phyloP scores from a whole-genome alignment of 92 coral and sea anemone genomes.

The Paragorgia papillata region DNA sequence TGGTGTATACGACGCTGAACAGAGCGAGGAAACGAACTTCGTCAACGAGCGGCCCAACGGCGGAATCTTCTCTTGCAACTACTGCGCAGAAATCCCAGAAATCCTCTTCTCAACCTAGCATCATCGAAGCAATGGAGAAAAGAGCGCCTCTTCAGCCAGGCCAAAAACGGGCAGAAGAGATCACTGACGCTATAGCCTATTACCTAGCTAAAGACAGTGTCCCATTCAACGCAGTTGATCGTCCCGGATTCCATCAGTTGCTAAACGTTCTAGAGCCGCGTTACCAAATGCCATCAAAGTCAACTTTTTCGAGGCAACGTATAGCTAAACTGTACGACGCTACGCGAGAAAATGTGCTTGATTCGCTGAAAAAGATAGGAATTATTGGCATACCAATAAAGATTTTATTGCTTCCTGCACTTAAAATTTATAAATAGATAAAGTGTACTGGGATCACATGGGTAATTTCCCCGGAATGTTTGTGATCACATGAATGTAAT shows the following conservation, averaged over 20 bases:
- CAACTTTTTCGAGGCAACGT: slow-evolving; percentile 6
- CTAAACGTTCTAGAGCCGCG: neutral
- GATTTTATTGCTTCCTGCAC: no score
- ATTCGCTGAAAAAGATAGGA: neutral
- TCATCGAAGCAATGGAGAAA: no score
- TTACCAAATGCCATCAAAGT: neutral
- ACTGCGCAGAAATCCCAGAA: neutral
- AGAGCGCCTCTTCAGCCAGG: slow-evolving; percentile 14
- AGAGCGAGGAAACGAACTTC: slow-evolving; percentile 15
- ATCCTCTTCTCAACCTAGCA: slow-evolving; percentile 18
- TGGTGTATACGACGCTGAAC: slow-evolving; percentile 17
- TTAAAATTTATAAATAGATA: no score
- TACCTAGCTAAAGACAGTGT: no score
- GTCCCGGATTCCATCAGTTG: slow-evolving; percentile 9
- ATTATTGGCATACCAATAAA: no score
- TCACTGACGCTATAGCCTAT: neutral
- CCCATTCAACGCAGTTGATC: no score
- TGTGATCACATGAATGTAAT: neutral
- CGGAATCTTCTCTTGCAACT: neutral
- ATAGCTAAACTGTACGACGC: slow-evolving; percentile 21
- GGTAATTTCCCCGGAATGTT: no score
- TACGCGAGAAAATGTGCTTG: slow-evolving; percentile 10
- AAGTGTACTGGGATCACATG: no score
- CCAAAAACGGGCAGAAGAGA: slow-evolving; percentile 1
- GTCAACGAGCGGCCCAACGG: neutral